Conservation (phyloP, 2,888 invertebrate species). For the Megamerina dolium region DNA sequence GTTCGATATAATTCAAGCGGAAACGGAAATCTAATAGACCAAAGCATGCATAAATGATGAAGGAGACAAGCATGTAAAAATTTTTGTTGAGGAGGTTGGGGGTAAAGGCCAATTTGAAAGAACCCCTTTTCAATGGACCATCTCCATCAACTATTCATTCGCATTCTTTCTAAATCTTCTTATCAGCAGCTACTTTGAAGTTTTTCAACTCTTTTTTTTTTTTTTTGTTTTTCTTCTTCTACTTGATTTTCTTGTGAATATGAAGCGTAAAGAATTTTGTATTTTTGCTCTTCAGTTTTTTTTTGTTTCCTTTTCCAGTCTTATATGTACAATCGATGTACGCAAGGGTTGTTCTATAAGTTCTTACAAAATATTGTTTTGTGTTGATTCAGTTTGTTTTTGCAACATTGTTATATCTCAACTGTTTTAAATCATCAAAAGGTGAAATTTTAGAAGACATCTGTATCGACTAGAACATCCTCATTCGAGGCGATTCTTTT, state of each 20-base stretch:
- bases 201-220: constrained; percentile 9
- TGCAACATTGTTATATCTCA: too few species aligned
- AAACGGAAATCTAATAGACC: constrained; percentile 6
- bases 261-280: constrained; percentile 2
- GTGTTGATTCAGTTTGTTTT: too few species aligned
- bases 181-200: constrained; percentile 18
- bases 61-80: too few species aligned
- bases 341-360: too few species aligned
- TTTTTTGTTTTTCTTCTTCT: too few species aligned
- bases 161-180: constrained; percentile 18
- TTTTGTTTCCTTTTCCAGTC: neutral
- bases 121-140: neutral
- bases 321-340: neutral
- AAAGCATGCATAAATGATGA: constrained; percentile 1
- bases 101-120: neutral
- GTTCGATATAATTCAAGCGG: constrained; percentile 1
- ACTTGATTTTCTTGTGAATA: too few species aligned
- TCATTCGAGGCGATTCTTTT: too few species aligned
- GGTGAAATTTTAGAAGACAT: too few species aligned
- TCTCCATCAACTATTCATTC: neutral
- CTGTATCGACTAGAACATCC: too few species aligned
- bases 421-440: too few species aligned
- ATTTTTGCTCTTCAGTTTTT: neutral
- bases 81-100: too few species aligned
- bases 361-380: too few species aligned